Conservation (phyloP, 2,113 vertebrate genomes). For the Copsychus sechellarum region DNA sequence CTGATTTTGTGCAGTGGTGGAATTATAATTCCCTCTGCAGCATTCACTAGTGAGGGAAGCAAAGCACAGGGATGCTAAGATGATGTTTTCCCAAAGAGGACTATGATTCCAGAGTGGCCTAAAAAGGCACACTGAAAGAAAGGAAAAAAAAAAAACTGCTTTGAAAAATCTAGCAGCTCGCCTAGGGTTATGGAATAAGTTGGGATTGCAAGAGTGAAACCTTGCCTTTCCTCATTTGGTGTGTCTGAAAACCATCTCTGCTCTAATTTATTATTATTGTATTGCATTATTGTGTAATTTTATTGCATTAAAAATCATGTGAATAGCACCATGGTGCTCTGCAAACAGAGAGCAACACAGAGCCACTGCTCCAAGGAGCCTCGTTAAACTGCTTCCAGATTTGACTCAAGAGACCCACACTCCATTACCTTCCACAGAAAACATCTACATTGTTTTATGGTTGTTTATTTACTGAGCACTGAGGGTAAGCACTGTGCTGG, state of each 20-base stretch:
- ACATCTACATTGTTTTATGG: constrained; percentile 13
- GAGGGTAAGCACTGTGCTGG: background rate
- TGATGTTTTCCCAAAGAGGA: background rate
- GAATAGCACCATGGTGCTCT: constrained; percentile 45
- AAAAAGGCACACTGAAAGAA: background rate
- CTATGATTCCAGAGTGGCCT: background rate
- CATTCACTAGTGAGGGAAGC: background rate
- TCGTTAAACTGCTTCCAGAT: constrained; percentile 41
- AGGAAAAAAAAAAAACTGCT: background rate
- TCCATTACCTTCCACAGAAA: constrained; percentile 47
- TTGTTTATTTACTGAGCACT: constrained; percentile 30
- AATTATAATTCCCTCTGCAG: background rate
- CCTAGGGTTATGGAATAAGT: background rate
- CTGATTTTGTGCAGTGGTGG: background rate
- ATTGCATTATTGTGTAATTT: constrained; percentile 64
- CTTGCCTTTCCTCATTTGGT: constrained; percentile 47
- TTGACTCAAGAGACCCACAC: constrained; percentile 23
- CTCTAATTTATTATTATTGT: constrained; percentile 49
- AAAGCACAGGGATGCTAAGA: background rate
- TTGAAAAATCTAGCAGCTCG: constrained; percentile 1
- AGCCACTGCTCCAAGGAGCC: constrained; percentile 13
- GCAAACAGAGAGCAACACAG: constrained; percentile 46
- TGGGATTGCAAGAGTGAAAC: constrained; percentile 24
- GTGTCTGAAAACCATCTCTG: background rate
- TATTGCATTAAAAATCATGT: constrained; percentile 58